phyloP scores from a whole-genome alignment of 2,113 vertebrate species.

The Aleadryas rufinucha region DNA sequence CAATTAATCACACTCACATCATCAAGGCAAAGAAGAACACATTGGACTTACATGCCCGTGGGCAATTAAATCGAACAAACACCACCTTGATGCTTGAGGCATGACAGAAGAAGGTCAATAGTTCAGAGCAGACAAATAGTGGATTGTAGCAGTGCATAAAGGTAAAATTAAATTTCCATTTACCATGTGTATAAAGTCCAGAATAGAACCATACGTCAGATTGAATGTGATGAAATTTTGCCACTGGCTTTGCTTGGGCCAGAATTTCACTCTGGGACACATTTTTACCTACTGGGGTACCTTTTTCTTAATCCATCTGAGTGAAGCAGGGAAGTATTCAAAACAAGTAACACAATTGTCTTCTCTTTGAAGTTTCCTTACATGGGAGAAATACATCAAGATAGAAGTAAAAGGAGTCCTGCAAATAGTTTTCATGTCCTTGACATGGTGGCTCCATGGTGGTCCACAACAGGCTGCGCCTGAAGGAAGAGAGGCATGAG shows the following conservation, averaged over 20 bases:
- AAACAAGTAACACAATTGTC: not conserved
- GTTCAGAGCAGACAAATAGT: not conserved
- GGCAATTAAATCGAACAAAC: not conserved
- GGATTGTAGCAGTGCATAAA: not conserved
- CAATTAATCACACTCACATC: not conserved
- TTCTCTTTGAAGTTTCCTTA: not conserved
- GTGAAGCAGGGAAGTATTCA: not conserved
- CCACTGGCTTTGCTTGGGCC: not conserved
- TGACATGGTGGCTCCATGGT: not conserved
- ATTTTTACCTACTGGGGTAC: not conserved
- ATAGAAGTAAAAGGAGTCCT: not conserved
- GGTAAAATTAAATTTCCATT: not conserved
- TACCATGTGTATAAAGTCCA: not conserved
- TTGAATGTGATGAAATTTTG: not conserved
- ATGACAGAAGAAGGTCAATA: not conserved
- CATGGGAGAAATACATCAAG: not conserved
- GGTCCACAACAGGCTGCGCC: not conserved
- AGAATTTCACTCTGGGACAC: not conserved
- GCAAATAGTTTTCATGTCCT: not conserved
- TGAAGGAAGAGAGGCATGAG: not conserved
- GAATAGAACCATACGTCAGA: not conserved
- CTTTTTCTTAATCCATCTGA: not conserved
- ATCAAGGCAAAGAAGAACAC: not conserved
- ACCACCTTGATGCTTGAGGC: not conserved
- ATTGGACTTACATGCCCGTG: accelerated